Conservation (phyloP, 2,797 vertebrate genomes). For the Sciaenops ocellatus region DNA sequence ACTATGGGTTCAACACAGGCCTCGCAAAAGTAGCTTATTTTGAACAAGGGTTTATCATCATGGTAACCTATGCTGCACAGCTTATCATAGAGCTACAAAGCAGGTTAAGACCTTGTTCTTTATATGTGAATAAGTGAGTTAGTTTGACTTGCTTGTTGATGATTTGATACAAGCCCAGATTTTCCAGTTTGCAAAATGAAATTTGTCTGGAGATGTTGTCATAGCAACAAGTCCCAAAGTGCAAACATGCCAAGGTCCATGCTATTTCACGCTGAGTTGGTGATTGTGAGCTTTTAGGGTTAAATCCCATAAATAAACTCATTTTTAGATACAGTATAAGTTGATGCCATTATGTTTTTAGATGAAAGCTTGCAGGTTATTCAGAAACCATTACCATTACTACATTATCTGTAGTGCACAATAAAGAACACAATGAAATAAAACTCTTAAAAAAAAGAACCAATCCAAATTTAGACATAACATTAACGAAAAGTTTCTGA, state of each 20-base stretch:
- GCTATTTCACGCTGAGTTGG: neutral
- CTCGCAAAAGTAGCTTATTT: slow-evolving; percentile 34
- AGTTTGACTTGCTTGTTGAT: neutral
- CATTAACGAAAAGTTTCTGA: neutral
- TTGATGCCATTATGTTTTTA: neutral
- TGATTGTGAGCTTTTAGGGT: neutral
- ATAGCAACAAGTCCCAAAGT: neutral
- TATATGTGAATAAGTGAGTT: neutral
- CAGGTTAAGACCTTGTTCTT: neutral
- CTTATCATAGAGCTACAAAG: slow-evolving; percentile 12
- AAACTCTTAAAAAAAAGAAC: neutral
- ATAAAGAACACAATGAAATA: neutral
- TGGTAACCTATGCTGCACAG: slow-evolving; percentile 16
- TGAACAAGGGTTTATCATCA: slow-evolving; percentile 17
- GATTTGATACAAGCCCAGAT: neutral
- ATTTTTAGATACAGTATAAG: neutral
- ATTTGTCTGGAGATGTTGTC: neutral
- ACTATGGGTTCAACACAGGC: slow-evolving; percentile 40
- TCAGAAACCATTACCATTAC: neutral
- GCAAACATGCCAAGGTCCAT: neutral
- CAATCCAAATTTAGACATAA: neutral
- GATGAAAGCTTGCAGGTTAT: neutral
- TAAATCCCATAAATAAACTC: neutral
- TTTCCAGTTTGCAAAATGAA: neutral
- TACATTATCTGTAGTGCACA: neutral